Evolutionary conservation across 2,113 vertebrate species (phyloP).

Genomic region (Hoplias malabaricus): DNA sequence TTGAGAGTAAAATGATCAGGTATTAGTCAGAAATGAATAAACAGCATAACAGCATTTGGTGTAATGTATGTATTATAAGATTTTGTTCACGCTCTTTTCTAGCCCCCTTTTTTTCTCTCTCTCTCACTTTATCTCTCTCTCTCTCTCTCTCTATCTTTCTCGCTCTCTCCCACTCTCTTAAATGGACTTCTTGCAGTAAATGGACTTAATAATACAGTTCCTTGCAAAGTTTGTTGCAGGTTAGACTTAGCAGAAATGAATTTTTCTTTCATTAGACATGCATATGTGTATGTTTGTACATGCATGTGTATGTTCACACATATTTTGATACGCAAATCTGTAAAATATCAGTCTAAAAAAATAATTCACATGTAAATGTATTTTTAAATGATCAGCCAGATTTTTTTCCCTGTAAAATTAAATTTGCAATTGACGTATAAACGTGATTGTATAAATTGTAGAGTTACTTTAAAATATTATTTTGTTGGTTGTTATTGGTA

Average conservation of each 20-base stretch:
- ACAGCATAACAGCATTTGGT: background rate
- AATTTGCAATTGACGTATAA: no score
- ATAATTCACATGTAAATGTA: no score
- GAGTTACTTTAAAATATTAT: background rate
- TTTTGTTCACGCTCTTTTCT: background rate
- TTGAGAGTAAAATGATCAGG: background rate
- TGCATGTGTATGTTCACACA: background rate
- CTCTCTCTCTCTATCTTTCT: background rate
- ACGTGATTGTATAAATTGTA: no score
- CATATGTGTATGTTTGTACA: background rate
- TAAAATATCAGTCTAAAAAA: no score
- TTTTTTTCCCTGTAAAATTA: no score
- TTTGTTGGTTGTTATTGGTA: background rate
- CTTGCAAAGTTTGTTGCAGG: background rate
- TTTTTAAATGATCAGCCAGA: no score
- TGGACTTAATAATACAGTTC: background rate
- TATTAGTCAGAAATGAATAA: background rate
- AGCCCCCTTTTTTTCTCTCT: background rate
- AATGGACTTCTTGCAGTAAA: no score
- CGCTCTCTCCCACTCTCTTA: background rate
- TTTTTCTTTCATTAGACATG: no score
- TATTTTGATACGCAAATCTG: background rate
- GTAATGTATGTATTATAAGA: background rate
- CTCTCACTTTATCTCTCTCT: background rate
- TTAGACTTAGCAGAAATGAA: no score